Conservation (phyloP, 1,140 invertebrate genomes). For the Drosophila aff. region DNA sequence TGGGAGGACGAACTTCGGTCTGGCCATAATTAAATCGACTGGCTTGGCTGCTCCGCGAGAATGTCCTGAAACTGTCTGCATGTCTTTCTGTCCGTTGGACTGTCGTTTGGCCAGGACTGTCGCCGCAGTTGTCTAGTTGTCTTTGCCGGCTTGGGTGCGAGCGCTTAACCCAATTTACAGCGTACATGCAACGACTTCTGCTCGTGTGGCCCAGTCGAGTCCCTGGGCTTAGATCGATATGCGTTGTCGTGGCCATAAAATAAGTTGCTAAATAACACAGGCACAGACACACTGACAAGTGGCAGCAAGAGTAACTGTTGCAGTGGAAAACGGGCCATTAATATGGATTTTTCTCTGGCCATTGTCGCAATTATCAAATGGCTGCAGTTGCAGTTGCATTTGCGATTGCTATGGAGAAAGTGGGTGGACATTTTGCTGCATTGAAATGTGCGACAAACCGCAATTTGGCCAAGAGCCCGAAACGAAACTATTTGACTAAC, state of each 20-base stretch:
- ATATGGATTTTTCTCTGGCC: constrained; percentile 64
- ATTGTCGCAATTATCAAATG: constrained; percentile 70
- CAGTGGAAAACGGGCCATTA: constrained; percentile 49
- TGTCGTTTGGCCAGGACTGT: constrained; percentile 23
- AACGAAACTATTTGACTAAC: constrained; percentile 54
- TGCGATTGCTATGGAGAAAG: constrained; percentile 28
- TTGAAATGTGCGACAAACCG: constrained; percentile 67
- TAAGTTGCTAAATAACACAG: constrained; percentile 24
- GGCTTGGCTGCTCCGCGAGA: constrained; percentile 34
- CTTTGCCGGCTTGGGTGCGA: constrained; percentile 29
- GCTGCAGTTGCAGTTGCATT: constrained; percentile 43
- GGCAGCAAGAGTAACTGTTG: constrained; percentile 30
- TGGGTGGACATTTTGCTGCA: constrained; percentile 62
- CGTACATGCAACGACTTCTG: constrained; percentile 42
- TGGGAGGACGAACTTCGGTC: constrained; percentile 29
- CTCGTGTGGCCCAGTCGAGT: constrained; percentile 34
- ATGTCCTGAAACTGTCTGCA: constrained; percentile 46
- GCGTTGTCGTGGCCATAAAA: constrained; percentile 68
- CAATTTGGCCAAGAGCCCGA: constrained; percentile 71
- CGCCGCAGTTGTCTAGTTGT: constrained; percentile 38
- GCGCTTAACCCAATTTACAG: constrained; percentile 71
- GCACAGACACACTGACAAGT: constrained; percentile 7
- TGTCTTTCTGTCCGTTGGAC: not conserved
- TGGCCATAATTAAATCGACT: constrained; percentile 70
- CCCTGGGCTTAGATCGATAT: constrained; percentile 62